Evolutionary conservation across 2,113 vertebrate genomes (phyloP).

Genomic region (Dicaeum eximium): DNA sequence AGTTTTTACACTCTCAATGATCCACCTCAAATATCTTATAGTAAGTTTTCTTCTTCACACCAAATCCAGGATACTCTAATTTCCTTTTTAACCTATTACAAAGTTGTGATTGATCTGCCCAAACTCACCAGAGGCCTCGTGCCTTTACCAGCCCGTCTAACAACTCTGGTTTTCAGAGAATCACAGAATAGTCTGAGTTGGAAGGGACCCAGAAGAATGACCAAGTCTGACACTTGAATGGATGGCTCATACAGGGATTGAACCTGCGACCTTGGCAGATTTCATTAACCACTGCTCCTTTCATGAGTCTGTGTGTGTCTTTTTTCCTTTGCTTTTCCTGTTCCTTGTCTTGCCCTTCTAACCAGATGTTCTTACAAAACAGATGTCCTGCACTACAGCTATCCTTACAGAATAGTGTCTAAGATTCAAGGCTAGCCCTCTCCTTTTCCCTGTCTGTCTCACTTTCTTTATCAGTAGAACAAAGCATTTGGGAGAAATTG

Average conservation of each 20-base stretch:
- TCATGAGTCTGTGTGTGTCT: not conserved
- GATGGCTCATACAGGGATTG: fast-evolving
- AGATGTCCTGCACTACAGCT: not conserved
- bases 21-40: not conserved
- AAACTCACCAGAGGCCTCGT: not conserved
- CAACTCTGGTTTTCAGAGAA: not conserved
- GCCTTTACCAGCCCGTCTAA: not conserved
- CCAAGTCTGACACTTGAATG: not conserved
- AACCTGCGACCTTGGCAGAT: fast-evolving
- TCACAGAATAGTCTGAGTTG: not conserved
- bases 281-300: not conserved
- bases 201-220: not conserved
- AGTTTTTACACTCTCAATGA: fast-evolving
- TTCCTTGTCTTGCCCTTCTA: not conserved
- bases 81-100: not conserved
- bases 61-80: not conserved
- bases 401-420: not conserved
- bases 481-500: not conserved
- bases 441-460: not conserved
- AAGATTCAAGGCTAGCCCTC: not conserved
- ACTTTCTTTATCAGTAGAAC: not conserved
- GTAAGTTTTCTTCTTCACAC: not conserved
- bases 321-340: not conserved
- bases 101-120: not conserved
- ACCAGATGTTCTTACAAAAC: not conserved